Conservation (phyloP, 1,140 invertebrate species). For the Lordiphosa mommai region DNA sequence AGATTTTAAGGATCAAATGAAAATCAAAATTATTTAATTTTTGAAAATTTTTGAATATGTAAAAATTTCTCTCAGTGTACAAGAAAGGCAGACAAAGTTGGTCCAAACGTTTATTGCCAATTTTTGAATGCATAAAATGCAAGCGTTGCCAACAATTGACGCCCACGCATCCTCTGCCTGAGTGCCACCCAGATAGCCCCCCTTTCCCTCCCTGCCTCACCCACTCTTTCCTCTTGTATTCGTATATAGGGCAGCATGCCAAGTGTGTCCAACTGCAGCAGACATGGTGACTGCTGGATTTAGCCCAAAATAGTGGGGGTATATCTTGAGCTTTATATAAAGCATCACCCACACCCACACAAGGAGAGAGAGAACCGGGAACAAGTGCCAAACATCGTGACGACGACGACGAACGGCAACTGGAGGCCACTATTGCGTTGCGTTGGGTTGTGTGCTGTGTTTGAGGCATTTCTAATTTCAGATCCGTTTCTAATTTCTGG, state of each 20-base stretch:
- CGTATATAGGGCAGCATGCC: conserved; percentile 66
- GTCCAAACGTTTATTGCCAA: conserved; percentile 67
- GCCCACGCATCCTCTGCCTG: conserved; percentile 39
- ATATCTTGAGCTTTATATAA: conserved; percentile 17
- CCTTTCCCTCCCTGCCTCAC: not conserved
- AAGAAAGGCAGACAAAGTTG: conserved; percentile 52
- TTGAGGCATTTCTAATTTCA: conserved; percentile 73
- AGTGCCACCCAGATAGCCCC: not conserved
- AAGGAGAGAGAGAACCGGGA: conserved; percentile 18
- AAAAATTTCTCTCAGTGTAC: conserved; percentile 26
- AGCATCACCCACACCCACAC: conserved; percentile 25
- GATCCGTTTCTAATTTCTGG: conserved; percentile 74
- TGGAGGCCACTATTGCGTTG: conserved; percentile 34
- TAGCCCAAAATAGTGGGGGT: conserved; percentile 6
- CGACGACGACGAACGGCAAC: conserved; percentile 24
- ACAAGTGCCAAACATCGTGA: conserved; percentile 63
- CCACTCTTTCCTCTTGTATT: not conserved
- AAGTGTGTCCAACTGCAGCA: conserved; percentile 43
- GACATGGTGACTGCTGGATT: conserved; percentile 27
- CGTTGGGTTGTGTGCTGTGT: conserved; percentile 9
- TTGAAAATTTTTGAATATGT: no score
- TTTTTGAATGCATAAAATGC: conserved; percentile 73
- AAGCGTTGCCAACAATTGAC: conserved; percentile 60
- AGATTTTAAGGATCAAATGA: not conserved
- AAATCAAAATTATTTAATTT: no score